These are phyloP conservation scores for Uropsilus gracilis DNA, from an alignment of 2,113 vertebrate species.

Conservation along the genomic window DNA sequence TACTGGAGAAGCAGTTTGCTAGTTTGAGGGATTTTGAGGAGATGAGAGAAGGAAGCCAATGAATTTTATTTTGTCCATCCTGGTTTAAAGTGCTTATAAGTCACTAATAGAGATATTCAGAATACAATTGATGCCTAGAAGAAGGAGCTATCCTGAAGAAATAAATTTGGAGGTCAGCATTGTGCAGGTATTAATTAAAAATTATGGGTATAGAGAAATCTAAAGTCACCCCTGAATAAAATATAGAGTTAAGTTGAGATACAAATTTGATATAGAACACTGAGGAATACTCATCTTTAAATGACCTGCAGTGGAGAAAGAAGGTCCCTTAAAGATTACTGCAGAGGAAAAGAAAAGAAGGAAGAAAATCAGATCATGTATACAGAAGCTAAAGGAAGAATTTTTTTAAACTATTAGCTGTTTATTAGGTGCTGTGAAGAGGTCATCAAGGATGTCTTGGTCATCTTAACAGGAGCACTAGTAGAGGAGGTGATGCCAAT, in stretches of 20 bases:
- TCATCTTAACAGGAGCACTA: not conserved
- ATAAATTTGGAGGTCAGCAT: not conserved
- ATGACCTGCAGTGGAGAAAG: not conserved
- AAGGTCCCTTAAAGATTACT: not conserved
- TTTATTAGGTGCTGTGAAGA: not conserved
- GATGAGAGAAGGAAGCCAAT: not conserved
- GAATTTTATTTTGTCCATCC: not conserved
- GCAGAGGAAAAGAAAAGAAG: not conserved
- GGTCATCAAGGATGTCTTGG: not conserved
- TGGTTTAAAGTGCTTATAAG: not conserved
- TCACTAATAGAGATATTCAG: not conserved
- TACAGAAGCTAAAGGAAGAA: not conserved
- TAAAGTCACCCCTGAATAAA: not conserved
- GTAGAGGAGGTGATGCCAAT: not conserved
- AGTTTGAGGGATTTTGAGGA: not conserved
- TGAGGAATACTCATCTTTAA: not conserved
- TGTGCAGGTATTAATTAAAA: not conserved
- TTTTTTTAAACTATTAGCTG: not conserved
- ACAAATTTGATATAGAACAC: not conserved
- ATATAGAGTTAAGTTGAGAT: not conserved
- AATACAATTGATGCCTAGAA: not conserved
- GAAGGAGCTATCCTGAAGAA: not conserved
- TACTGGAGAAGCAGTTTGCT: not conserved
- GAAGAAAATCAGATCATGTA: not conserved
- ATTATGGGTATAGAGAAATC: not conserved